phyloP scores from a whole-genome alignment of 2,797 vertebrate genomes.

The Sciurus vulgaris region DNA sequence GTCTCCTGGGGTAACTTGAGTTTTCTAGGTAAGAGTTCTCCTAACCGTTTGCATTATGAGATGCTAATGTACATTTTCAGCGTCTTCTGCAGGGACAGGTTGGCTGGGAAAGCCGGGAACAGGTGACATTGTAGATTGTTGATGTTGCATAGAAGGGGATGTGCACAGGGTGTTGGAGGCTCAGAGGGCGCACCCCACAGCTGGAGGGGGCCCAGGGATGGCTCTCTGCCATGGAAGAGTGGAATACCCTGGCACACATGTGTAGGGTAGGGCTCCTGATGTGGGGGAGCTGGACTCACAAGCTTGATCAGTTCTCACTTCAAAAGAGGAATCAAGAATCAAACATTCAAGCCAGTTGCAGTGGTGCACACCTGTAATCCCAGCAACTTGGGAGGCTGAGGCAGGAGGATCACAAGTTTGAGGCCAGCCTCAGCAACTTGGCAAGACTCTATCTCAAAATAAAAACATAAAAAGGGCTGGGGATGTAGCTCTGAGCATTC shows the following conservation, averaged over 20 bases:
- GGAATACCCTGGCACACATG: rapidly evolving
- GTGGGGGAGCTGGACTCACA: too few species aligned
- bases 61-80: not conserved
- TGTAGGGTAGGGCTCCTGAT: not conserved
- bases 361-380: not conserved
- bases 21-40: not conserved
- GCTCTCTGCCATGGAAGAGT: not conserved
- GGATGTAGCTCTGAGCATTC: too few species aligned
- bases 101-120: not conserved
- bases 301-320: not conserved
- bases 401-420: too few species aligned
- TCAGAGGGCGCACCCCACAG: not conserved
- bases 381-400: too few species aligned
- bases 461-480: too few species aligned
- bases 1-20: not conserved
- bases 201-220: not conserved
- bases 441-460: too few species aligned
- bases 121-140: not conserved
- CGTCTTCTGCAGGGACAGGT: not conserved
- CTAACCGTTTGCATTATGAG: not conserved
- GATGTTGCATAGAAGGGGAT: not conserved
- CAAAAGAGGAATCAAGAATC: not conserved
- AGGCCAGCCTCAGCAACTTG: too few species aligned
- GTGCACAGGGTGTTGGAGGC: not conserved
- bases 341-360: not conserved